A percentile compares a stretch with the other conserved stretches of the same genome.
These are phyloP conservation scores for Columba janthina DNA, from an alignment of 2,113 vertebrate species.

Conservation along the genomic window DNA sequence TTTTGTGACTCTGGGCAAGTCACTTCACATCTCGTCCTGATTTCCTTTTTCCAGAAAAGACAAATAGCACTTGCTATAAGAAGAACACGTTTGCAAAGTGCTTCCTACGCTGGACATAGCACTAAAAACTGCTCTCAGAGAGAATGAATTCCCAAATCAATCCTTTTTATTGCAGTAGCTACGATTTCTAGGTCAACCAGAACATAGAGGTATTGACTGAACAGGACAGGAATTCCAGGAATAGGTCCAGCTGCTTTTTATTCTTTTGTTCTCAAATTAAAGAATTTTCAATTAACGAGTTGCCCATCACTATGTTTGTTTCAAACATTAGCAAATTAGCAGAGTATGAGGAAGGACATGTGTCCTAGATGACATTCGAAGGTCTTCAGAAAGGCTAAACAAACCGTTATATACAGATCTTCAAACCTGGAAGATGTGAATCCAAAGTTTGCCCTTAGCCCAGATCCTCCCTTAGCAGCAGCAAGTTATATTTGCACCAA, in stretches of 20 bases:
- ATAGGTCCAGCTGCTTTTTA: slow-evolving; percentile 10
- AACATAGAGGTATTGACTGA: background rate
- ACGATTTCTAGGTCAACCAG: background rate
- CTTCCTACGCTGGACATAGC: background rate
- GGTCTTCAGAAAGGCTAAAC: slow-evolving; percentile 11
- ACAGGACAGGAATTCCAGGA: background rate
- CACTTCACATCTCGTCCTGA: background rate
- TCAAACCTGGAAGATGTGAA: slow-evolving; percentile 23
- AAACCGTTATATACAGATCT: background rate
- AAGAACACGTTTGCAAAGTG: background rate
- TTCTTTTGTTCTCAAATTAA: background rate
- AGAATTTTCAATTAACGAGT: background rate
- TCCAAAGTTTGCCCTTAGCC: background rate
- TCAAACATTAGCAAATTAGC: background rate
- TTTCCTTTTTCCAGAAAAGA: background rate
- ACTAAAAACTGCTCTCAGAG: slow-evolving; percentile 5
- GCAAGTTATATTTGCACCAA: slow-evolving; percentile 23
- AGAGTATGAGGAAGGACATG: background rate
- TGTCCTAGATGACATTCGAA: background rate
- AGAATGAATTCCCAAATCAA: background rate
- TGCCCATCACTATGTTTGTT: background rate
- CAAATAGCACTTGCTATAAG: background rate
- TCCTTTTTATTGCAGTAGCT: slow-evolving; percentile 16
- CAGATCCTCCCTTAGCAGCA: slow-evolving; percentile 38
- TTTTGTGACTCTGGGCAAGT: background rate